Evolutionary conservation across 2,888 invertebrate species (phyloP), one percentile per base, ranked within the genome.

Genomic region (Nymphalis c-album): DNA sequence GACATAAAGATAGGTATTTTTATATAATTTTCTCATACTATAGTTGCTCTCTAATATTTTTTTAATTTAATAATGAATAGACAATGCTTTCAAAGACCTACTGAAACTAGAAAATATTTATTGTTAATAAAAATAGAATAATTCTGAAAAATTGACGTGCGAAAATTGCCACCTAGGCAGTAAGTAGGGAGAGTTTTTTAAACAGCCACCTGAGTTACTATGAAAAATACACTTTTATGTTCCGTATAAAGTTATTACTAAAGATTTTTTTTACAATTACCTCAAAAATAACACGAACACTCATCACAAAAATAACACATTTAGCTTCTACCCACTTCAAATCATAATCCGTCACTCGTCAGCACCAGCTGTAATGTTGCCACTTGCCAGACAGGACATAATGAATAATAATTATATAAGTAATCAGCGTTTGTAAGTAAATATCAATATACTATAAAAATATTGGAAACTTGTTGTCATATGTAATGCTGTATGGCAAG

Each of bases 321-420:
- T 83, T 82, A 84, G 78, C 85, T 85, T 85, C 78, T 85, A 82
- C 79, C 85, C 86, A 89, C 91, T 88, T 90, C 88, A 91, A 91
- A 91, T 89, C 90, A 90, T 88, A 86, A 90, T 89, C 90, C 85
- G 91, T 91, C 91, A 90, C 89, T 90, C 85, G 91, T 91, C 91
- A 90, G 78, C 80, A 78, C 75, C 71, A 70, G 74, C 72, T 68
- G 53, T n/a, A 31, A n/a, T 55, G 26, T 55, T 55, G 53, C 53
- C 53, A 55, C 17, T 55, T 55, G 31, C 53, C 53, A 55, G 31
- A 17, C 17, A 6, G 26, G n/a, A 17, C 26, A n/a, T 17, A 31
- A 55, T 13, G 6, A 31, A 31, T 31, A 51, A 55, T 5, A 51
- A 55, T 5, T 20, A 20, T 10, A 20, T 50, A 10, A 50, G 50